These are phyloP conservation scores for Drosophila emarginata DNA, from an alignment of 2,888 invertebrate species.

Conservation along the genomic window DNA sequence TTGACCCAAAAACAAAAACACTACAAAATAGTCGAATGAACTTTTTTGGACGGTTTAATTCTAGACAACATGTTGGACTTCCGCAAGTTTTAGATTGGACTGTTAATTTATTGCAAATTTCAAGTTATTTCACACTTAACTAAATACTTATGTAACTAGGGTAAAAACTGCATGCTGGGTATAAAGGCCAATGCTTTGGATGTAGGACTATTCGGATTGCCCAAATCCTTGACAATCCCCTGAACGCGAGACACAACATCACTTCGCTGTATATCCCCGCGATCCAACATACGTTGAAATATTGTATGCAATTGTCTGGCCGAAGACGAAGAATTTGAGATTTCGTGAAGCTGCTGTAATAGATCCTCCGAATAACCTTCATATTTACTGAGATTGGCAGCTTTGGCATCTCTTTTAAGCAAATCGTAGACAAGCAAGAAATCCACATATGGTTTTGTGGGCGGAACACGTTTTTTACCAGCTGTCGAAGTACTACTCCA, in stretches of 20 bases:
- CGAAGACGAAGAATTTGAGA: constrained; percentile 75
- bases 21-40: no score
- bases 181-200: constrained; percentile 76
- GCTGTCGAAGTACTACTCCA: constrained; percentile 79
- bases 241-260: constrained; percentile 80
- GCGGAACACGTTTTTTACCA: constrained; percentile 82
- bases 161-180: constrained; percentile 80
- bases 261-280: constrained; percentile 78
- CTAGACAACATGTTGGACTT: neutral
- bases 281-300: constrained; percentile 79
- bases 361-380: constrained; percentile 80
- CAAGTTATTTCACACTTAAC: constrained; percentile 27
- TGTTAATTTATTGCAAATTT: neutral
- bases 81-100: neutral
- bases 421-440: constrained; percentile 82
- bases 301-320: constrained; percentile 80
- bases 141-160: constrained; percentile 53
- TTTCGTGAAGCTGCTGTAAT: constrained; percentile 72
- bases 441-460: constrained; percentile 82
- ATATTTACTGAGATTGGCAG: constrained; percentile 80
- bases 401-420: constrained; percentile 82
- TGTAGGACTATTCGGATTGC: constrained; percentile 76
- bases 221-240: constrained; percentile 79
- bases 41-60: neutral
- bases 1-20: neutral